A percentile compares a stretch with the other conserved stretches of the same genome.
Evolutionary conservation across 2,797 vertebrate species (phyloP).

Genomic region (Hippocampus kuda): DNA sequence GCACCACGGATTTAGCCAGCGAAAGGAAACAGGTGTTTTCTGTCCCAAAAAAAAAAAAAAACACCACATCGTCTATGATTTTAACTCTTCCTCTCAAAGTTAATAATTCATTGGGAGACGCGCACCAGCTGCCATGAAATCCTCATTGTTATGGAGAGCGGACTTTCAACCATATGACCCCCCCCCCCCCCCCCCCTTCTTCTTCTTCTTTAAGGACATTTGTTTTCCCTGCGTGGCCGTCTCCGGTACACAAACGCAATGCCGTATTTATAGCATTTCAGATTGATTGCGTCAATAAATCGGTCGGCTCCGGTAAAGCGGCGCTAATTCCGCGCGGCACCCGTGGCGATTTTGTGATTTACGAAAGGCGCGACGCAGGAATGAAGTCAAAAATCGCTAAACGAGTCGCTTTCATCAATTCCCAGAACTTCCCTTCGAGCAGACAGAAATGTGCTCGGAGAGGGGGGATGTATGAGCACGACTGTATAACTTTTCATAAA

Average conservation of each 20-base stretch:
- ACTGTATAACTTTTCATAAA: conserved; percentile 48
- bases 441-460: conserved; percentile 29
- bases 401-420: conserved; percentile 16
- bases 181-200: background rate
- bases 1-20: background rate
- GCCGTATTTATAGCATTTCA: conserved; percentile 36
- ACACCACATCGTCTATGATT: conserved; percentile 1
- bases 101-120: conserved; percentile 29
- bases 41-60: background rate
- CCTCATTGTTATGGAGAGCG: conserved; percentile 20
- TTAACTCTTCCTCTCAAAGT: conserved; percentile 16
- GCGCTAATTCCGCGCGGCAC: conserved; percentile 30
- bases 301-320: conserved; percentile 23
- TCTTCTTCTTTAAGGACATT: conserved; percentile 26
- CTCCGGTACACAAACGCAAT: conserved; percentile 36
- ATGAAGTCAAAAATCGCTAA: conserved; percentile 2
- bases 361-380: conserved; percentile 17
- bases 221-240: conserved; percentile 24
- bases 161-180: background rate
- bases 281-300: conserved; percentile 46
- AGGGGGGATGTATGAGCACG: conserved; percentile 32
- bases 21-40: conserved; percentile 3
- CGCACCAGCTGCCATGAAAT: conserved; percentile 22
- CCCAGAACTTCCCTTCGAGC: conserved; percentile 23
- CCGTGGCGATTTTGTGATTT: conserved; percentile 31